These are phyloP conservation scores for Ranitomeya imitator DNA, from an alignment of 2,113 vertebrate species.

Conservation along the genomic window DNA sequence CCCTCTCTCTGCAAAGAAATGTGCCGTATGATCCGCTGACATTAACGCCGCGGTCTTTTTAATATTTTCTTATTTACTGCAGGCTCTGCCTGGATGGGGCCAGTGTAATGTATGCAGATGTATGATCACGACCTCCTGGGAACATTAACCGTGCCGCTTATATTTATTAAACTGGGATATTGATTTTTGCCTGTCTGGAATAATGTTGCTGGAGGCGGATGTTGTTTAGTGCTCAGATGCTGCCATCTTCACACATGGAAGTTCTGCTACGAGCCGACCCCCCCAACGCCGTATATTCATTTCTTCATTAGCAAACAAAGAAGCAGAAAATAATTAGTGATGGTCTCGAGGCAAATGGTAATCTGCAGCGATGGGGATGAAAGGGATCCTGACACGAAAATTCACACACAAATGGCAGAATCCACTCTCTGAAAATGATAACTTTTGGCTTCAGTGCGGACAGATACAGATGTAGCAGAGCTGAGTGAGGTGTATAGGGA, in stretches of 20 bases:
- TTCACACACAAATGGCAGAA: not conserved
- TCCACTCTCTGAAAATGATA: not conserved
- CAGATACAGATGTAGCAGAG: not conserved
- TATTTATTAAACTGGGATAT: slow-evolving; percentile 46
- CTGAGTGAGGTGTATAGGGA: not conserved
- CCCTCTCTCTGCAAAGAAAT: slow-evolving; percentile 12
- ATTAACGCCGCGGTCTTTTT: not conserved
- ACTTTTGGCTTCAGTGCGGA: not conserved
- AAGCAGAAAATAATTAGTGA: not conserved
- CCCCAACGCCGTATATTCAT: not conserved
- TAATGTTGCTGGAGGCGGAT: slow-evolving; percentile 18
- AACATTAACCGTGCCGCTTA: slow-evolving; percentile 33
- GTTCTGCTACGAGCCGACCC: not conserved
- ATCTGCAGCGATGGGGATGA: not conserved
- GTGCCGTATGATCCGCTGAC: slow-evolving; percentile 33
- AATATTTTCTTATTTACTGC: slow-evolving; percentile 8
- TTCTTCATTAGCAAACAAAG: slow-evolving; percentile 24
- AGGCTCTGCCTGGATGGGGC: not conserved
- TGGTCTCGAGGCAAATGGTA: not conserved
- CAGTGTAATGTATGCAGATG: slow-evolving; percentile 39
- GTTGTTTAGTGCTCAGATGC: not conserved
- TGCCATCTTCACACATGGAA: not conserved
- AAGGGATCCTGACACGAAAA: not conserved
- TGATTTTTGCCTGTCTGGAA: slow-evolving; percentile 34
- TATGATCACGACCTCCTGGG: slow-evolving; percentile 37